Base-by-base conservation (phyloP, 1,140 invertebrate species). In the Zaprionus tsacasi region DNA sequence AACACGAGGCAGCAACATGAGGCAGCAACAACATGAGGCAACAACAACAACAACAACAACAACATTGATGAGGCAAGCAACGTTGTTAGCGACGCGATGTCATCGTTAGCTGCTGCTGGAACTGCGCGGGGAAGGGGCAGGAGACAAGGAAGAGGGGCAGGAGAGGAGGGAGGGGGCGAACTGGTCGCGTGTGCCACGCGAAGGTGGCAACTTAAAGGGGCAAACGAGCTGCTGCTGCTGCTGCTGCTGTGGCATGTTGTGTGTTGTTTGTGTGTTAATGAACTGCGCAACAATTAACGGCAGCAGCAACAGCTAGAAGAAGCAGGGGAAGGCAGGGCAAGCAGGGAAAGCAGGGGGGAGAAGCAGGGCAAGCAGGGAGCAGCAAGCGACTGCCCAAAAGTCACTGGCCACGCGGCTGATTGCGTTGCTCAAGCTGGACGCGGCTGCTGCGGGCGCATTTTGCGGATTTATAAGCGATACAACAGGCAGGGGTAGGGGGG, bases 271-370 rank as follows among this genome's bases (percentile, higher is more conserved):
- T 83, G 80, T 81, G 83, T 89, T 88, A 88, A 88, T 88, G 85
- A 88, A 88, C 83, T 81, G 83, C 85, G 80, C 76, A 87, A 83
- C 82, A 87, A 87, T 87, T 87, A 87, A 88, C 63, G 72, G 40
- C 83, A 80, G 59, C 56, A n/a, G 10, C 27, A 52, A 57, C 33
- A 65, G 38, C 13, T n/a, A 40, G 38, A 13, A 30, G 27, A 30
- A 30, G 27, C 27, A 30, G 27, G 27, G 27, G 27, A 30, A 30
- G 27, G 27, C 27, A 30, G 27, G 27, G 6, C 1, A 30, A 30
- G 27, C 27, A 30, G 27, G 27, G 27, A 21, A 30, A 6, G 27
- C 27, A 30, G 27, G 27, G 6, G 27, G 27, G 21, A 3, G 27
- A 30, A 3, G 27, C 27, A 30, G 27, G n/a, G n/a, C n/a, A n/a